A percentile compares a stretch with the other conserved stretches of the same genome.
Conservation (phyloP, 2,888 invertebrate species). For the Brachylomia viminalis region DNA sequence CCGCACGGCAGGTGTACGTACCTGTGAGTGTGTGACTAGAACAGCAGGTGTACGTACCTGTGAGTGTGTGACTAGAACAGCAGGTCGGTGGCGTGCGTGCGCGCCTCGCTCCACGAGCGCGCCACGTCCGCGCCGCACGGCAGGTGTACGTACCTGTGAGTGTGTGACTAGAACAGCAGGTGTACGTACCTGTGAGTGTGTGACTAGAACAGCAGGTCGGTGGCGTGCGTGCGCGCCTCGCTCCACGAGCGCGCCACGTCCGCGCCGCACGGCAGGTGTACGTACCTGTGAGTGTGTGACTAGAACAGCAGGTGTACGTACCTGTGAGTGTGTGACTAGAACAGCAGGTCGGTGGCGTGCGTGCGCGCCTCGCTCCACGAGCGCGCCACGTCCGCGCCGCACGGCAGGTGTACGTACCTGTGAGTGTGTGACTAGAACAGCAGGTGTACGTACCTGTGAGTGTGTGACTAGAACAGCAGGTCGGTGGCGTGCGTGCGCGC, state of each 20-base stretch:
- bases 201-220: slow-evolving; percentile 27
- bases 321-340: slow-evolving; percentile 22
- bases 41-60: slow-evolving; percentile 2
- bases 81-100: slow-evolving; percentile 13
- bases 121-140: neutral
- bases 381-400: too few relatives aligned
- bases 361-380: slow-evolving; percentile 66
- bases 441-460: slow-evolving; percentile 59
- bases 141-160: slow-evolving; percentile 19
- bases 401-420: slow-evolving; percentile 55
- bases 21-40: slow-evolving; percentile 21
- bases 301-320: slow-evolving; percentile 5
- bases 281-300: slow-evolving; percentile 20
- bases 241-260: slow-evolving; percentile 68
- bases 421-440: slow-evolving; percentile 58
- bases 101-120: slow-evolving; percentile 51
- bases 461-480: slow-evolving; percentile 53
- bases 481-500: slow-evolving; percentile 22
- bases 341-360: slow-evolving; percentile 20
- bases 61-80: neutral
- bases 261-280: slow-evolving; percentile 2
- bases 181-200: slow-evolving; percentile 25
- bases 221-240: slow-evolving; percentile 45
- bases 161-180: slow-evolving; percentile 23
- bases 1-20: neutral